Conservation (phyloP, 2,888 invertebrate species). For the Ptychoptera albimana region DNA sequence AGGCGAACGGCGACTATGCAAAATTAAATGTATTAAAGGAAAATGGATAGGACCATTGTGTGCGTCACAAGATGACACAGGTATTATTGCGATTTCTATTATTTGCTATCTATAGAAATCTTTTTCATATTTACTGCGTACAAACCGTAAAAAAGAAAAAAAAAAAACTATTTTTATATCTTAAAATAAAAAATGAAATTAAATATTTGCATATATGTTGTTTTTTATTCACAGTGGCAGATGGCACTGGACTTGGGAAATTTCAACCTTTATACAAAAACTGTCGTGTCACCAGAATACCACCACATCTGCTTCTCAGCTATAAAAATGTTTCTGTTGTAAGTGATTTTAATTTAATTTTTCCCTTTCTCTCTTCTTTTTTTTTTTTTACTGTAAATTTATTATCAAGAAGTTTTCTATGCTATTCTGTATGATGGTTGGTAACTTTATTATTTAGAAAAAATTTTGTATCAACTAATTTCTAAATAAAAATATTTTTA, state of each 20-base stretch:
- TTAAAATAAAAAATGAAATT: constrained; percentile 9
- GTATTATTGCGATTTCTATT: constrained; percentile 29
- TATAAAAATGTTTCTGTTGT: constrained; percentile 63
- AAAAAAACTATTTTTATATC: constrained; percentile 14
- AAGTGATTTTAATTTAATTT: constrained; percentile 28
- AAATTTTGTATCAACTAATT: too few relatives aligned
- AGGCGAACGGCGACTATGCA: constrained; percentile 57
- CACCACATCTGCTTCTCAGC: constrained; percentile 51
- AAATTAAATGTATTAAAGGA: constrained; percentile 70
- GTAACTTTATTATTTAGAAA: too few relatives aligned
- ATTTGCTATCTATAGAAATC: constrained; percentile 3
- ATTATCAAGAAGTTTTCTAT: too few relatives aligned
- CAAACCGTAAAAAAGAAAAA: background rate
- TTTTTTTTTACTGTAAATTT: too few relatives aligned
- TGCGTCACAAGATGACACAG: constrained; percentile 45
- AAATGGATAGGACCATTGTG: constrained; percentile 76
- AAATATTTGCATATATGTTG: constrained; percentile 12
- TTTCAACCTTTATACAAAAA: constrained; percentile 63
- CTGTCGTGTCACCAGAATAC: constrained; percentile 52
- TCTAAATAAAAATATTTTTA: too few relatives aligned
- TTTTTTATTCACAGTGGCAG: constrained; percentile 25
- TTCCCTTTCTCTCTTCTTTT: too few relatives aligned
- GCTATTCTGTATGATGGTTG: too few relatives aligned
- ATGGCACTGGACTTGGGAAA: constrained; percentile 40
- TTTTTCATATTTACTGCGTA: background rate